Evolutionary conservation across 2,113 vertebrate genomes (phyloP).

Genomic region (Chitala chitala): DNA sequence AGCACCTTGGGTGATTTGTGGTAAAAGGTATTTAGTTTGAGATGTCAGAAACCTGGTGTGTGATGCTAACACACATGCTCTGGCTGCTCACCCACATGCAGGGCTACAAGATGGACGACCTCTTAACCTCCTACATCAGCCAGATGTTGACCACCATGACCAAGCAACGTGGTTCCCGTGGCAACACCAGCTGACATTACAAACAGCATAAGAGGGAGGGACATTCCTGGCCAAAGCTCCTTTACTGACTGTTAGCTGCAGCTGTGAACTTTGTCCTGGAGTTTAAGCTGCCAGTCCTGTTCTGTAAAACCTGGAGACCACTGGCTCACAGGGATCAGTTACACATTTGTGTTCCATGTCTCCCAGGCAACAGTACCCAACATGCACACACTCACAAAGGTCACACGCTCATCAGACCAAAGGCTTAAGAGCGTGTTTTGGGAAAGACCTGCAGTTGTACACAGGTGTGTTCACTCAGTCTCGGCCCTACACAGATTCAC

Average conservation of each 20-base stretch:
- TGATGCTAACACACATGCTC: not conserved
- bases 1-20: too few relatives aligned
- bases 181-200: not conserved
- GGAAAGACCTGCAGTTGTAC: not conserved
- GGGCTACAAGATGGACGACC: slow-evolving; percentile 99
- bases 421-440: not conserved
- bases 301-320: slow-evolving; percentile 4
- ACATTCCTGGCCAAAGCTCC: slow-evolving; percentile 54
- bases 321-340: slow-evolving; percentile 56
- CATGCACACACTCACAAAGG: not conserved
- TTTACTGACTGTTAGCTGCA: slow-evolving; percentile 54
- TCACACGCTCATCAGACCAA: not conserved
- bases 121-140: slow-evolving; percentile 92
- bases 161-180: slow-evolving; percentile 70
- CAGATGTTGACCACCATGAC: slow-evolving; percentile 97
- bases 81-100: slow-evolving; percentile 37
- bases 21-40: too few relatives aligned
- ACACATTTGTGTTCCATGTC: slow-evolving; percentile 56
- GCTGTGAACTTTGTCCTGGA: slow-evolving; percentile 67
- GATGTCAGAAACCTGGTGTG: too few relatives aligned
- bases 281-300: slow-evolving; percentile 35
- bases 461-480: not conserved
- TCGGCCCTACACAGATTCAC: not conserved
- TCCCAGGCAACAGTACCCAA: not conserved
- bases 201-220: slow-evolving; percentile 46